Base-by-base conservation (phyloP, 1,140 invertebrate genomes). In the Lepidurus couesii region DNA sequence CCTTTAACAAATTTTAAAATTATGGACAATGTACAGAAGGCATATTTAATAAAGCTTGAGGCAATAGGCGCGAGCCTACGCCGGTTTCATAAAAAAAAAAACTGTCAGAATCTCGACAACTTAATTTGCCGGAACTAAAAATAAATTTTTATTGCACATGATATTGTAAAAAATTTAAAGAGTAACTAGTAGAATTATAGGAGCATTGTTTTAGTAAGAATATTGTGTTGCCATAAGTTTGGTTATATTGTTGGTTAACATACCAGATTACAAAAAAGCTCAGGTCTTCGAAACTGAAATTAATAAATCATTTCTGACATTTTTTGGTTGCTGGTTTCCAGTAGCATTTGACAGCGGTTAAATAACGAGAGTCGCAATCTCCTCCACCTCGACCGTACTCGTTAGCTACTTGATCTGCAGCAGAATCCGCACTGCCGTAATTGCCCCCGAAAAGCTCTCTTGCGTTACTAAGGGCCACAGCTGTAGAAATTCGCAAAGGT, bases 171-270 rank as follows among this genome's bases (percentile, higher is more conserved):
- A 34, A 34, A 4, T 34, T 34, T 34, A 34, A 34, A 34, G 34
- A 34, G 34, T 34, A 34, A 34, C 34, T 34, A 2, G 34, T 34
- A 4, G 34, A 34, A 34, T 4, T 34, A 34, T 34, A 4, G 34
- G 34, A 34, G 34, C 34, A 4, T 4, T 34, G 34, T 34, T 34
- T 4, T 34, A 34, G 26, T 34, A 34, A 34, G 26, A 34, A 34
- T 34, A 34, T 34, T 34, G 26, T 34, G 26, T 34, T 34, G 26
- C 81, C 81, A 53, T 82, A 81, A 75, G 84, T 82, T 78, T 84
- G 82, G 74, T 80, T 82, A 74, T 13, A 73, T 26, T 74, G 34
- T 10, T 2, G 7, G 9, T 74, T 74, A 74, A 34, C 11, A 24
- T 74, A 13, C 10, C 8, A 24, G 21, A 74, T 74, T 34, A 1